Conservation (phyloP, 1,140 invertebrate species). For the Phenacoccus solenopsis region DNA sequence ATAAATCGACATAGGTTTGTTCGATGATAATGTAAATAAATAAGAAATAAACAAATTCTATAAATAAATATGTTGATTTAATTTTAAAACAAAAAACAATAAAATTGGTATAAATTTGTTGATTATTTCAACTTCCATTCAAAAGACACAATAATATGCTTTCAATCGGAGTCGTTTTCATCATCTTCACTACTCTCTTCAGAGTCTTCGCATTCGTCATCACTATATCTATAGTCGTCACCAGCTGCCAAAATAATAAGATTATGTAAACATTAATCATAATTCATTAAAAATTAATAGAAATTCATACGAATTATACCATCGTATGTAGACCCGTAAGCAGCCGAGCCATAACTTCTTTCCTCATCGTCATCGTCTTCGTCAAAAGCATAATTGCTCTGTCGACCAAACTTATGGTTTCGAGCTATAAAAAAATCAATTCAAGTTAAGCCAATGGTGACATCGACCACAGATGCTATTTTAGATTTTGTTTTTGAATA, state of each 20-base stretch:
- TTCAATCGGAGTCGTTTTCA: neutral
- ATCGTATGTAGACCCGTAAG: slow-evolving; percentile 32
- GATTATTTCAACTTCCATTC: no score
- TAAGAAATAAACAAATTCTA: no score
- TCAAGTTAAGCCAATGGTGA: neutral
- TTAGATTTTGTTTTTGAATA: slow-evolving; percentile 25
- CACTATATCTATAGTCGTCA: slow-evolving; percentile 41
- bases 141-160: neutral
- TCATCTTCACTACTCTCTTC: slow-evolving; percentile 23
- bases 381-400: slow-evolving; percentile 45
- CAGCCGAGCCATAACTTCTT: slow-evolving; percentile 34
- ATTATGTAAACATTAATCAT: neutral
- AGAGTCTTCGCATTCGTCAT: slow-evolving; percentile 38
- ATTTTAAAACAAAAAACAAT: no score
- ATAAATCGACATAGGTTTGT: neutral
- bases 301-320: slow-evolving; percentile 32
- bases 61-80: no score
- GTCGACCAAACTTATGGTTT: slow-evolving; percentile 68
- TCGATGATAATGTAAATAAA: no score
- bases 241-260: slow-evolving; percentile 39
- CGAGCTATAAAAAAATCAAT: slow-evolving; percentile 42
- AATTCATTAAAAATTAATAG: no score
- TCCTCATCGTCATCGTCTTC: slow-evolving; percentile 45
- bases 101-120: no score
- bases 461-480: neutral